Conservation (phyloP, 2,113 vertebrate genomes). For the Pollachius pollachius region DNA sequence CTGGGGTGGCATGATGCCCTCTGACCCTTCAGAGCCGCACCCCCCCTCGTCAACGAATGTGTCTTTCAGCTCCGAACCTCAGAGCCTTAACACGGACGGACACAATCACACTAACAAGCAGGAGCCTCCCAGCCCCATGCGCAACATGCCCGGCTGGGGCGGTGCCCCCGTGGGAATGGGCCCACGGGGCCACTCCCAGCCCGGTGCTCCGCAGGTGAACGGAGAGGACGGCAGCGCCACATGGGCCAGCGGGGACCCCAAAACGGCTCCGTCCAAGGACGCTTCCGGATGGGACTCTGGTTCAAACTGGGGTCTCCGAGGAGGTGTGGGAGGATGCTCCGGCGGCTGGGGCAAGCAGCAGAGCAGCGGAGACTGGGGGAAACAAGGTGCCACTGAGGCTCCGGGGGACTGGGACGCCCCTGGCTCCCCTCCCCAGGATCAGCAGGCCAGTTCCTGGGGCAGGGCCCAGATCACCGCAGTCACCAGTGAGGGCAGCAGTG, state of each 20-base stretch:
- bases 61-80: conserved; percentile 99
- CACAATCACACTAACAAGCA: conserved; percentile 91
- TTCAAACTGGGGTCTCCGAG: conserved; percentile 74
- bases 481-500: conserved; percentile 86
- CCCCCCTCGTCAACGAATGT: conserved; percentile 91
- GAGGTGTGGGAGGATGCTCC: conserved; percentile 74
- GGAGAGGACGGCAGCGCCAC: conserved; percentile 81
- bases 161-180: conserved; percentile 82
- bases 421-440: conserved; percentile 68
- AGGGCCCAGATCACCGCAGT: conserved; percentile 78
- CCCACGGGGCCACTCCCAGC: conserved; percentile 81
- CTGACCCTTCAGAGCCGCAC: conserved; percentile 87
- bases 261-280: conserved; percentile 65
- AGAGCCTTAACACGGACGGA: conserved; percentile 99
- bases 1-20: conserved; percentile 89
- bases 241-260: conserved; percentile 87
- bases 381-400: conserved; percentile 71
- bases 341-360: conserved; percentile 73
- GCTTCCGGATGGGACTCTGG: conserved; percentile 82
- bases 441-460: conserved; percentile 80
- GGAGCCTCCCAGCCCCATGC: conserved; percentile 78
- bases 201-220: conserved; percentile 73
- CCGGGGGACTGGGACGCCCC: conserved; percentile 81
- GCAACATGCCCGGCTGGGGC: conserved; percentile 89
- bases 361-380: conserved; percentile 80